phyloP scores from a whole-genome alignment of 2,797 vertebrate genomes.

The Sebastes goodei region DNA sequence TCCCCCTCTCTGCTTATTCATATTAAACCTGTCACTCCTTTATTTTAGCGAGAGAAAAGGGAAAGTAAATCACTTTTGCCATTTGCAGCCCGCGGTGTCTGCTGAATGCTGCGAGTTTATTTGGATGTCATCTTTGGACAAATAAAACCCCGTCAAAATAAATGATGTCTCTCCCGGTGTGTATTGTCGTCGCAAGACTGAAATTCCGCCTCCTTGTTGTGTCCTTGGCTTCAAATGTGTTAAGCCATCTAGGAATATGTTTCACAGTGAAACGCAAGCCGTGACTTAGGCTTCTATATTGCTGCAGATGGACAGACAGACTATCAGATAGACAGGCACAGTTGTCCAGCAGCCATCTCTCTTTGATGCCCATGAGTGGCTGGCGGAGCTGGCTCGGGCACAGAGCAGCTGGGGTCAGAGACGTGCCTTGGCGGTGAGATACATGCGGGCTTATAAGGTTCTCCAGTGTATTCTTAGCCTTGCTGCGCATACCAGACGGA shows the following conservation, averaged over 20 bases:
- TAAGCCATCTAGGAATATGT: slow-evolving; percentile 29
- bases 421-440: slow-evolving; percentile 45
- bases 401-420: slow-evolving; percentile 63
- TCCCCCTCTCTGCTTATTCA: slow-evolving; percentile 60
- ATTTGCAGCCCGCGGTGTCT: slow-evolving; percentile 50
- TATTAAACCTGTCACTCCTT: slow-evolving; percentile 77
- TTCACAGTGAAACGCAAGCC: slow-evolving; percentile 1
- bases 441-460: slow-evolving; percentile 10
- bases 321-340: slow-evolving; percentile 44
- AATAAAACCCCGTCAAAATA: slow-evolving; percentile 53
- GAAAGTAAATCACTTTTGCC: slow-evolving; percentile 63
- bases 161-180: slow-evolving; percentile 46
- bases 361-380: slow-evolving; percentile 62
- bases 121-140: slow-evolving; percentile 55
- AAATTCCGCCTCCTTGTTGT: slow-evolving; percentile 18
- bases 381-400: slow-evolving; percentile 35
- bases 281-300: slow-evolving; percentile 6
- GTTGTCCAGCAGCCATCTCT: slow-evolving; percentile 55
- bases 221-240: slow-evolving; percentile 39
- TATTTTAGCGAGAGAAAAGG: slow-evolving; percentile 61
- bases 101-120: slow-evolving; percentile 45
- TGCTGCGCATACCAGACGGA: slow-evolving; percentile 3
- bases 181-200: slow-evolving; percentile 34
- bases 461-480: slow-evolving; percentile 55
- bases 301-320: slow-evolving; percentile 31